phyloP scores from a whole-genome alignment of 2,888 invertebrate genomes.

The Isoperla grammatica region DNA sequence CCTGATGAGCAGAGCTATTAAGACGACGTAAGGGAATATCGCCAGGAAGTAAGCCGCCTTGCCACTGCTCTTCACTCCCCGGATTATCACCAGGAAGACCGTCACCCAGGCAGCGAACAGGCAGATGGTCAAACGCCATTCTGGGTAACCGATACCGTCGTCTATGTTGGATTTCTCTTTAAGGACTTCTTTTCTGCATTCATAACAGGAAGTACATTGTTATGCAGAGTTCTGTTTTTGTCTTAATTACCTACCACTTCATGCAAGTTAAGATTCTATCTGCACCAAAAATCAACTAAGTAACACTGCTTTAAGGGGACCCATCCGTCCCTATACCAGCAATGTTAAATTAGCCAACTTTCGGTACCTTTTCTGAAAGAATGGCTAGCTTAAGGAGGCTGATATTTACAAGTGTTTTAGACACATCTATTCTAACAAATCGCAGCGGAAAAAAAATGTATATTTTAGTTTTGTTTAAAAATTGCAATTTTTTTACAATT shows the following conservation, averaged over 20 bases:
- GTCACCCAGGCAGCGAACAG: slow-evolving; percentile 62
- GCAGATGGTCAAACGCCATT: slow-evolving; percentile 63
- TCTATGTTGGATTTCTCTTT: slow-evolving; percentile 46
- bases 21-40: slow-evolving; percentile 73
- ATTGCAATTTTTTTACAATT: no score
- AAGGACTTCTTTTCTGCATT: slow-evolving; percentile 48
- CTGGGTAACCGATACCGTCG: slow-evolving; percentile 46
- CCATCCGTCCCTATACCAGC: no score
- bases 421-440: no score
- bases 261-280: no score
- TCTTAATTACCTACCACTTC: slow-evolving; percentile 11
- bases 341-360: no score
- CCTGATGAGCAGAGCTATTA: slow-evolving; percentile 63
- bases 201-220: slow-evolving; percentile 38
- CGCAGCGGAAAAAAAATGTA: no score
- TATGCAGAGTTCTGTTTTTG: slow-evolving; percentile 50
- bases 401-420: no score
- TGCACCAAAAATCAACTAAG: no score
- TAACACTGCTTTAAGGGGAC: no score
- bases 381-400: no score
- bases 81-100: slow-evolving; percentile 62
- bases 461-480: no score
- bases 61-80: slow-evolving; percentile 71
- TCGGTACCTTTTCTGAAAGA: no score
- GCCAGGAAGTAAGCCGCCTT: slow-evolving; percentile 85